Percentiles rank a stretch among this genome's conserved stretches.
These are phyloP conservation scores for Harpagoxenus sublaevis DNA, from an alignment of 2,888 invertebrate genomes.

Conservation along the genomic window DNA sequence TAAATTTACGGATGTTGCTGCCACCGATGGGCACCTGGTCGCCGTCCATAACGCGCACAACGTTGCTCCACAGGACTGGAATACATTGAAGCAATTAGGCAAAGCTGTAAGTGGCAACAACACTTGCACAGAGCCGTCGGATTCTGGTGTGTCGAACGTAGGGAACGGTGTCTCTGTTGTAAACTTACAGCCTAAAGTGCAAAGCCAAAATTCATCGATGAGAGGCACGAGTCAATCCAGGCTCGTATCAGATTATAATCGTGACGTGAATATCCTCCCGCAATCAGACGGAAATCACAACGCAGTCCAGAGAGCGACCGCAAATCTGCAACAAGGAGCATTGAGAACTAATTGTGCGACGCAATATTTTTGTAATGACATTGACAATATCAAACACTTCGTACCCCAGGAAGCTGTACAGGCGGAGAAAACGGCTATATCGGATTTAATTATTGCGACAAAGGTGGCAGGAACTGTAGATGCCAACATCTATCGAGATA, in stretches of 20 bases:
- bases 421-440: constrained; percentile 82
- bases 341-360: constrained; percentile 52
- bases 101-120: constrained; percentile 16
- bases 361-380: constrained; percentile 58
- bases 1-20: constrained; percentile 67
- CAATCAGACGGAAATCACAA: constrained; percentile 23
- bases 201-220: constrained; percentile 36
- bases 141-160: constrained; percentile 40
- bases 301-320: constrained; percentile 6
- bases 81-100: constrained; percentile 57
- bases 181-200: constrained; percentile 45
- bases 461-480: constrained; percentile 16
- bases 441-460: constrained; percentile 34
- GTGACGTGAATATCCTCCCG: constrained; percentile 47
- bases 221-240: constrained; percentile 43
- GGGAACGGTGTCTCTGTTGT: constrained; percentile 37
- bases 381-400: constrained; percentile 48
- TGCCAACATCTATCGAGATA: background rate
- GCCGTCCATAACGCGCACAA: constrained; percentile 66
- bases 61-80: constrained; percentile 76
- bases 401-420: constrained; percentile 68
- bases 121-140: background rate
- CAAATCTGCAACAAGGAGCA: constrained; percentile 30
- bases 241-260: constrained; percentile 54
- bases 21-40: constrained; percentile 56